Evolutionary conservation across 2,797 vertebrate genomes (phyloP), one percentile per base, ranked within the genome.

Genomic region (Pelobates cultripes): DNA sequence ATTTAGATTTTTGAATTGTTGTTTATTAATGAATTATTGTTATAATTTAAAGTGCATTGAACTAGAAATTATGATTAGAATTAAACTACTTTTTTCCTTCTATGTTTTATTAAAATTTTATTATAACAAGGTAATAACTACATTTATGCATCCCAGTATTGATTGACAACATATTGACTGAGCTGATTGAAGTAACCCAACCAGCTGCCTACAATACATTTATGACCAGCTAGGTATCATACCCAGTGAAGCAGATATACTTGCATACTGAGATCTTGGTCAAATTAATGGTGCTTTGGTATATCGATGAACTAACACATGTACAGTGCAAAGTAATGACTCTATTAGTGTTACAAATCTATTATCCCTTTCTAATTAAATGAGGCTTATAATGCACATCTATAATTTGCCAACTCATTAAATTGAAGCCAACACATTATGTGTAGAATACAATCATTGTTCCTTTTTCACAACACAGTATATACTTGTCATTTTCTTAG

Each of bases 241-340:
- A 40, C 5, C 10, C 61, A 64, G 10, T 40, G 10, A 40, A 5
- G 28, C 61, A 40, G n/a, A 64, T 7, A 64, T 40, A 28, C 4
- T 28, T 64, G 14, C 3, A 13, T n/a, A 13, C 15, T n/a, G 57
- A 61, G 2, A 14, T 15, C 12, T 61, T 4, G 9, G 55, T 57
- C 13, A 14, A 57, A 57, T 57, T 57, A 57, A 57, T 57, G 55
- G 55, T 12, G 55, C 55, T 57, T 57, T 57, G 55, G 9, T 14
- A 57, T 57, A 57, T 57, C 14, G 55, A 57, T 12, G 17, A 64
- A 7, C 3, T 28, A 64, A 40, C 7, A 40, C 12, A 64, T 64
- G 61, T 64, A 40, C 61, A 64, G 61, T 17, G 61, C 61, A 64
- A 64, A 64, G 61, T 64, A 64, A 64, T 64, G n/a, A 64, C 61